These are phyloP conservation scores for Dicyrtoma fusca DNA, from an alignment of 2,888 invertebrate species.

Conservation along the genomic window DNA sequence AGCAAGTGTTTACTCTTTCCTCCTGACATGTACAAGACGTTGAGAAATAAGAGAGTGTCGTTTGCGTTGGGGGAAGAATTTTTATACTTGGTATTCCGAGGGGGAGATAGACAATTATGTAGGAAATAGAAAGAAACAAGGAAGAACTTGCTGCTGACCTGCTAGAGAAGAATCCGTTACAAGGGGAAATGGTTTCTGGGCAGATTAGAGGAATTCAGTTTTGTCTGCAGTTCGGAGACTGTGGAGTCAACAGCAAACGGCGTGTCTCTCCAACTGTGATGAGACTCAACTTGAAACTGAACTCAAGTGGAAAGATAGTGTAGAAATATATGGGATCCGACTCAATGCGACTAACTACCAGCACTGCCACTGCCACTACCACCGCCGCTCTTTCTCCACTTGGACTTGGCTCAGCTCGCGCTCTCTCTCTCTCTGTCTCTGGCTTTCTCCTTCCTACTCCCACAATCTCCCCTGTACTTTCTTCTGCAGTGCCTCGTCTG, in stretches of 20 bases:
- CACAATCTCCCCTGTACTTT: background rate
- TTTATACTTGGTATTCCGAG: no score
- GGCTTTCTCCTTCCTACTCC: background rate
- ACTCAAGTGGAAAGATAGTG: conserved; percentile 15
- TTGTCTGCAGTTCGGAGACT: background rate
- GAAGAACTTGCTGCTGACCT: background rate
- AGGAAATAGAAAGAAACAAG: background rate
- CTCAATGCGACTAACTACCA: conserved; percentile 5
- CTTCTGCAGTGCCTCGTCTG: no score
- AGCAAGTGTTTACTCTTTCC: no score
- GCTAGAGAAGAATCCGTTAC: background rate
- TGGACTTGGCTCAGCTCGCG: background rate
- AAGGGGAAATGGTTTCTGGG: background rate
- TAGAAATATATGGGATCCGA: conserved; percentile 7
- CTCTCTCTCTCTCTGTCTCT: background rate
- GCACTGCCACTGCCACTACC: background rate
- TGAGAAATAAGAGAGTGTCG: no score
- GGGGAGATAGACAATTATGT: background rate
- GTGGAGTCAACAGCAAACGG: background rate
- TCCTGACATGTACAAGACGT: no score
- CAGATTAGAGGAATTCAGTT: background rate
- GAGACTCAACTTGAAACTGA: conserved; percentile 20
- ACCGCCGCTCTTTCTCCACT: background rate
- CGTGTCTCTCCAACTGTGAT: conserved; percentile 23
- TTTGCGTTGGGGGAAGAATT: no score